Percentiles rank a stretch among this genome's conserved stretches.
phyloP scores from a whole-genome alignment of 1,140 invertebrate species.

The Drosophila auraria region DNA sequence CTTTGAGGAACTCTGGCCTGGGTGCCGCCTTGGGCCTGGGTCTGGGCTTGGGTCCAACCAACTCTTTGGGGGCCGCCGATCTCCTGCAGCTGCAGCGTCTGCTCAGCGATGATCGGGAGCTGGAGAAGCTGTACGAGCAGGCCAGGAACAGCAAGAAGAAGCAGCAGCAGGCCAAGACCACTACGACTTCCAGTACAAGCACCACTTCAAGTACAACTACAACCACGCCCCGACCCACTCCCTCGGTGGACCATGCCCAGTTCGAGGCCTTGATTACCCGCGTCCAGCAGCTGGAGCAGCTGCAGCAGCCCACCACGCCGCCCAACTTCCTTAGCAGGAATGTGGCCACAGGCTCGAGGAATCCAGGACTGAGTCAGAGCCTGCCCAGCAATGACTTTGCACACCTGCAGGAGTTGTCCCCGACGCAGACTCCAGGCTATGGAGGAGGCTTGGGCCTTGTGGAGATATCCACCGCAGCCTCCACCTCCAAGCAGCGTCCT shows the following conservation, averaged over 20 bases:
- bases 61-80: constrained; percentile 47
- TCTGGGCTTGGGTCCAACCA: constrained; percentile 3
- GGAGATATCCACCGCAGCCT: constrained; percentile 77
- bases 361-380: not conserved
- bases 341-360: constrained; percentile 43
- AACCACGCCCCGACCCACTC: constrained; percentile 38
- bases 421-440: constrained; percentile 4
- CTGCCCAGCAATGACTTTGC: constrained; percentile 77
- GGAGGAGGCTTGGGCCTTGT: constrained; percentile 14
- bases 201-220: constrained; percentile 20
- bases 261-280: constrained; percentile 76
- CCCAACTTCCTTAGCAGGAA: constrained; percentile 73
- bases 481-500: constrained; percentile 59
- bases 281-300: constrained; percentile 76
- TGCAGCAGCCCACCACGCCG: constrained; percentile 69
- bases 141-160: constrained; percentile 67
- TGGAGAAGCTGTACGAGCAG: constrained; percentile 78
- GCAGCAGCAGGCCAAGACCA: constrained; percentile 29
- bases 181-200: constrained; percentile 26
- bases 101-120: constrained; percentile 70
- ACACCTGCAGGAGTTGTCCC: constrained; percentile 62
- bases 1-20: not conserved
- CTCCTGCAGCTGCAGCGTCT: constrained; percentile 69
- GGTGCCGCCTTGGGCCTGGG: constrained; percentile 4
- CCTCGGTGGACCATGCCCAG: constrained; percentile 63